A percentile compares a stretch with the other conserved stretches of the same genome.
Conservation (phyloP, 2,797 vertebrate species). For the Gallirallus australis region DNA sequence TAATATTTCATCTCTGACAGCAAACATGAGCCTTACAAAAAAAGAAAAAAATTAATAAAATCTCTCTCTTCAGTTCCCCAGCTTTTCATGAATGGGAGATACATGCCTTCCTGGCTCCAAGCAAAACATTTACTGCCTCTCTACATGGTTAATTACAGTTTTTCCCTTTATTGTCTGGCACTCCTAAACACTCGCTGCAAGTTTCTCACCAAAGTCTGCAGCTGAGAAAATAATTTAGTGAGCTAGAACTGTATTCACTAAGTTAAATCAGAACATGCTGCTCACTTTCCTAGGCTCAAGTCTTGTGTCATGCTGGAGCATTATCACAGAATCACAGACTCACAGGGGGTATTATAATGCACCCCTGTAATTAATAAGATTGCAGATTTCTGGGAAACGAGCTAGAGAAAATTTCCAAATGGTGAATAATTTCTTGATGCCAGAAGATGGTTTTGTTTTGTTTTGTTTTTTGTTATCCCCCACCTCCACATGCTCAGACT, state of each 20-base stretch:
- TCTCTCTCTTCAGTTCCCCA: background rate
- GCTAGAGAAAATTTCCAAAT: background rate
- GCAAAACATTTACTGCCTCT: background rate
- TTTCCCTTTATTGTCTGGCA: background rate
- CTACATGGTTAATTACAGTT: background rate
- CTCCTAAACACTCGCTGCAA: background rate
- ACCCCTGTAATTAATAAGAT: background rate
- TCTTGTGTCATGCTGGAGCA: background rate
- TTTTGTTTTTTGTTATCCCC: background rate
- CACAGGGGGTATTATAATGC: background rate
- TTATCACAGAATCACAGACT: no score
- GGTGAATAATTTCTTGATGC: background rate
- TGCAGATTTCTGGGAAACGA: background rate
- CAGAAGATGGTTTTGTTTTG: background rate
- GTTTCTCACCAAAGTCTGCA: background rate
- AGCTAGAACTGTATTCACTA: background rate
- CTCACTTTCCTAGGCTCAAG: background rate
- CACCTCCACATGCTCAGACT: background rate
- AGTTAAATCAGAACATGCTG: background rate
- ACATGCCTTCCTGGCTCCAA: background rate
- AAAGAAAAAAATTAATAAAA: background rate
- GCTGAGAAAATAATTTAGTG: background rate
- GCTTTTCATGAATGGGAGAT: background rate
- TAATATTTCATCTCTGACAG: constrained; percentile 21
- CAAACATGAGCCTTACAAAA: background rate